Base-by-base conservation (phyloP, 2,797 vertebrate species). In the Enteromius argenteus region DNA sequence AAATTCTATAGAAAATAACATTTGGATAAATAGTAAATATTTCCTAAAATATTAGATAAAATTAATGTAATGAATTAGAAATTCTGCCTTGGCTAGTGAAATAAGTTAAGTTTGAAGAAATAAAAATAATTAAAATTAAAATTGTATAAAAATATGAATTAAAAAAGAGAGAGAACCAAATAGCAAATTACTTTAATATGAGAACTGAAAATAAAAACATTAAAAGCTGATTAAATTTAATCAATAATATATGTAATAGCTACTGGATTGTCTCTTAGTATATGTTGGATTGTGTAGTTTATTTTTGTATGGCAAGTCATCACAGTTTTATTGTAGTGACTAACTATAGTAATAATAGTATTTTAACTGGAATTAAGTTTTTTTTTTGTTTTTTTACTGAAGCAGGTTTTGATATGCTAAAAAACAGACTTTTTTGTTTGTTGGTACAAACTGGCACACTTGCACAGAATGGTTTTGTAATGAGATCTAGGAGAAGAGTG, bases 401-500 rank as follows among this genome's bases (percentile, higher is more conserved):
- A 75, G 2, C 35, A 19, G 11, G n/a, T 71, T 46, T 69, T 44
- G 13, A 71, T 44, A 15, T 8, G 39, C 2, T 69, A 8, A 44
- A 23, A 27, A n/a, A 68, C 1, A 13, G 4, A 0, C 32, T 21
- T 0, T 19, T 72, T 74, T 32, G 7, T 39, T 8, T 9, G 8
- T 35, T n/a, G 49, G 46, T 15, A 51, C 17, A 53, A 53, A 75
- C 51, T 39, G 42, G 44, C 15, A 67, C 46, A 21, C 46, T 51
- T 27, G 71, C 32, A 51, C 7, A 30, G 39, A 75, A 53, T 42
- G 32, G 5, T 75, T 68, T 68, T 68, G 17, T 66, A 21, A 83
- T 39, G 62, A 76, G 73, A 68, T 68, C 62, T 83, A 35, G 60
- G 23, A 83, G 32, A 66, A 39, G 44, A 83, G 81, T 23, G 23